Evolutionary conservation across 35 echinoderm and acorn worm genomes (phyloP), one percentile per base, ranked within the genome.

Genomic region (Lytechinus variegatus): DNA sequence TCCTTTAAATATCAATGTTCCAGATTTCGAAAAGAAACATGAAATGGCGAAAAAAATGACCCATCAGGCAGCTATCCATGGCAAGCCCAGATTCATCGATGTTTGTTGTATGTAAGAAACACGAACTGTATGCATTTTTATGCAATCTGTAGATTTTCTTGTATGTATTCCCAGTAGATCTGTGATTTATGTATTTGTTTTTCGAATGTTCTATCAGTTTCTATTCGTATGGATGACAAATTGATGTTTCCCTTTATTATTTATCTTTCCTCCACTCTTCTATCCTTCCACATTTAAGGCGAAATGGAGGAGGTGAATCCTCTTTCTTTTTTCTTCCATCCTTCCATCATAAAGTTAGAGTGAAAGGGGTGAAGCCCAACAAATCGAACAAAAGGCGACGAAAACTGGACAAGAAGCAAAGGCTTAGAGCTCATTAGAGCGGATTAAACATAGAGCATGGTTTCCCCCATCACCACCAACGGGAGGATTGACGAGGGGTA

Each of bases 371-470:
- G 92, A 57, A 55, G 92, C 92, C 52, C 13, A 14, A 55, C 92
- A 55, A 44, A 93, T 93, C 12, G 53, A 93, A 93, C 91, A 93
- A 93, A 44, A 93, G 54, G 54, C 53, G 92, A 93, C 52, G 92
- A 93, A 93, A 93, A 93, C 52, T 27, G 27, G 54, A 54, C 92
- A 57, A 57, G 53, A 54, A 93, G 27, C 21, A 44, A 57, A 11
- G 27, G n/a, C 52, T 93, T 93, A 93, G 52, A 9, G 54, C 92
- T 93, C 92, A 93, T 93, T 93, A 93, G 92, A 93, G 54, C 10
- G 52, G 92, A 93, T 93, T 93, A 56, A 54, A 19, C 54, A 10
- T 4, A 44, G 33, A 44, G 92, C 52, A 57, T 54, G 54, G 92
- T 57, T 93, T 93, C 91, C 87, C 87, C 33, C 88, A n/a, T 92